phyloP scores from a whole-genome alignment of 2,888 invertebrate species.

The Spicauda simplicius region DNA sequence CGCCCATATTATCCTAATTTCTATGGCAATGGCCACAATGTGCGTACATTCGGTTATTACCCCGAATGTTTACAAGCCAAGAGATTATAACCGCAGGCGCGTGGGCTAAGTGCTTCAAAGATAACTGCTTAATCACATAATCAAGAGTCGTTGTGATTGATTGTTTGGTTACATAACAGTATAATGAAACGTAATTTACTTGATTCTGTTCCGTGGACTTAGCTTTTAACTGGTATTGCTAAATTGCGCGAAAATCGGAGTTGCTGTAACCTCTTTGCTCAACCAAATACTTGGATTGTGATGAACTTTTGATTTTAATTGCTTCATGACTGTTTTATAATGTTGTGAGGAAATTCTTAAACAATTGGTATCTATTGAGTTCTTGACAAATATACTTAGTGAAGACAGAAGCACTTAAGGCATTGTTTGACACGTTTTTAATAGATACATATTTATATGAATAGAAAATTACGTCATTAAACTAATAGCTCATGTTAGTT shows the following conservation, averaged over 20 bases:
- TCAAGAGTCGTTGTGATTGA: slow-evolving; percentile 60
- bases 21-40: slow-evolving; percentile 35
- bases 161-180: slow-evolving; percentile 45
- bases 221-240: slow-evolving; percentile 9
- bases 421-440: neutral
- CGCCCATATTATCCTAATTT: slow-evolving; percentile 9
- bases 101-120: slow-evolving; percentile 45
- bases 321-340: slow-evolving; percentile 27
- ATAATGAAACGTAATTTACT: slow-evolving; percentile 57
- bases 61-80: slow-evolving; percentile 35
- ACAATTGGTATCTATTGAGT: slow-evolving; percentile 1
- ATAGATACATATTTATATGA: neutral
- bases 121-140: slow-evolving; percentile 72
- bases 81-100: slow-evolving; percentile 27
- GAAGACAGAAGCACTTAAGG: neutral
- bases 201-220: slow-evolving; percentile 24
- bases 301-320: slow-evolving; percentile 32
- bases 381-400: slow-evolving; percentile 5
- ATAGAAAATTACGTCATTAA: neutral
- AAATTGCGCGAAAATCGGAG: slow-evolving; percentile 17
- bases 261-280: slow-evolving; percentile 17
- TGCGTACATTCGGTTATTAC: slow-evolving; percentile 40
- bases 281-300: slow-evolving; percentile 9
- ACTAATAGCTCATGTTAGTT: too few relatives aligned
- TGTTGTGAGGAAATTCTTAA: slow-evolving; percentile 22